Conservation (phyloP, 2,797 vertebrate genomes). For the Columba guinea region DNA sequence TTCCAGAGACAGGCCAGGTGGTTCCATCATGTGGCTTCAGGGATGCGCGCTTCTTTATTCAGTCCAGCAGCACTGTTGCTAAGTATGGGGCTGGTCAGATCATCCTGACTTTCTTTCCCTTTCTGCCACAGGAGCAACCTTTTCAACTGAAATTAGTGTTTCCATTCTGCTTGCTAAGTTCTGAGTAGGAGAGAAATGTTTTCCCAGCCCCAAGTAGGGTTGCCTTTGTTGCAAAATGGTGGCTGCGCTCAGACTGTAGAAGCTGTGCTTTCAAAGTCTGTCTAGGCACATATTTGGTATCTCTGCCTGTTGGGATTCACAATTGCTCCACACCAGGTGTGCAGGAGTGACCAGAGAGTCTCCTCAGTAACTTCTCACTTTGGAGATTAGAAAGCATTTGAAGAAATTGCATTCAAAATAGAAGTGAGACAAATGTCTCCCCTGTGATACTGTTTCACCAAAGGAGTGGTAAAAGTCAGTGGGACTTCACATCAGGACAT, state of each 20-base stretch:
- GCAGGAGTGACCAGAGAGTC: background rate
- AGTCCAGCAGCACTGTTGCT: background rate
- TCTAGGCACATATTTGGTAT: background rate
- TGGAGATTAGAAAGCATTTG: background rate
- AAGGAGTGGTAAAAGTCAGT: background rate
- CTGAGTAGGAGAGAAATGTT: background rate
- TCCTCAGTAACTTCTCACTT: background rate
- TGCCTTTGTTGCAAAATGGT: background rate
- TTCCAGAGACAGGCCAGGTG: background rate
- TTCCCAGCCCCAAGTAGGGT: background rate
- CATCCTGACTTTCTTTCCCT: background rate
- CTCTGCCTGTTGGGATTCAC: background rate
- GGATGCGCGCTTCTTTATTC: background rate
- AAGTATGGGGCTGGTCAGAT: background rate
- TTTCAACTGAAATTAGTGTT: background rate
- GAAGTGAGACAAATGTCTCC: background rate
- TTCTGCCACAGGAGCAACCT: background rate
- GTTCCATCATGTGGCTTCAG: background rate
- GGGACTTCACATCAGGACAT: background rate
- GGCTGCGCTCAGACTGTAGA: background rate
- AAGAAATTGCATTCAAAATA: background rate
- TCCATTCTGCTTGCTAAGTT: background rate
- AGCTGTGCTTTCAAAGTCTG: background rate
- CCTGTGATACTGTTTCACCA: background rate
- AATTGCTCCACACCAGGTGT: background rate